phyloP scores from a whole-genome alignment of 2,888 invertebrate species.

The Lypha dubia region DNA sequence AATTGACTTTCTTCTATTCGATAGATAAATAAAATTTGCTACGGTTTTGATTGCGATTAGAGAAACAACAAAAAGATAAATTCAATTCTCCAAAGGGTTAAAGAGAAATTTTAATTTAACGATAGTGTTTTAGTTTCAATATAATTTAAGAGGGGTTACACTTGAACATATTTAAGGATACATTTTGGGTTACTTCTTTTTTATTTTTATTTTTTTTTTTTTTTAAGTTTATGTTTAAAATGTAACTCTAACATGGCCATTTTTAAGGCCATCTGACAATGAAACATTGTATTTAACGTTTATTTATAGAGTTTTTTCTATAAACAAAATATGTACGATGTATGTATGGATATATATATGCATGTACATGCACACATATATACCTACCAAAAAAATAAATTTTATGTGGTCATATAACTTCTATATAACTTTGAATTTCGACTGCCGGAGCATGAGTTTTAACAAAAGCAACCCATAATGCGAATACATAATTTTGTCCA shows the following conservation, averaged over 20 bases:
- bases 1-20: constrained; percentile 46
- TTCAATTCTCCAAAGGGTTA: constrained; percentile 42
- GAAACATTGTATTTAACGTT: background rate
- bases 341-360: no score
- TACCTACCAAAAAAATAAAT: constrained; percentile 40
- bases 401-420: constrained; percentile 64
- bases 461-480: constrained; percentile 19
- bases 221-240: background rate
- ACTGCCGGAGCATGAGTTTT: constrained; percentile 3
- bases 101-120: constrained; percentile 11
- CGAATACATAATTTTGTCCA: constrained; percentile 31
- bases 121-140: background rate
- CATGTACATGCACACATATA: background rate
- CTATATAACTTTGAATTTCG: constrained; percentile 13
- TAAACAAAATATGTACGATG: background rate
- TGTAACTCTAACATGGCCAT: background rate
- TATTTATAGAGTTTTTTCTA: constrained; percentile 1
- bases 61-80: no score
- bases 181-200: background rate
- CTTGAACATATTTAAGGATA: background rate
- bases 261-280: background rate
- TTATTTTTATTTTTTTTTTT: background rate
- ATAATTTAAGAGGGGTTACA: background rate
- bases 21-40: constrained; percentile 17
- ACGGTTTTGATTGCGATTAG: background rate